phyloP scores from a whole-genome alignment of 2,797 vertebrate genomes.

The Brachyalestes nurse region DNA sequence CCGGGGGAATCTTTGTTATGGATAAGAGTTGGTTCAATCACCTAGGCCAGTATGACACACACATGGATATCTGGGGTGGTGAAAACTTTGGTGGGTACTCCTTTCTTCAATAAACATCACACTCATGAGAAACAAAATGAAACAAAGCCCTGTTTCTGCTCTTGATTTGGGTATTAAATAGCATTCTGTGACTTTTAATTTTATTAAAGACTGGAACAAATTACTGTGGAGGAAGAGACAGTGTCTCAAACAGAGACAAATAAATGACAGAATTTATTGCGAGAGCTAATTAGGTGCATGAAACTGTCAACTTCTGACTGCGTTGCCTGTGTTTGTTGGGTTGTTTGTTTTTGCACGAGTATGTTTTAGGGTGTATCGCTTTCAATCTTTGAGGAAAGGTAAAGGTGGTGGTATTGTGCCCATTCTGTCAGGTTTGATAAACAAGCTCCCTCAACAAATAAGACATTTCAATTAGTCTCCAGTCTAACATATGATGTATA shows the following conservation, averaged over 20 bases:
- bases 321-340: background rate
- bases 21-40: slow-evolving; percentile 98
- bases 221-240: background rate
- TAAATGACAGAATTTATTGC: background rate
- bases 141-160: background rate
- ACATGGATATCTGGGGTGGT: slow-evolving; percentile 99
- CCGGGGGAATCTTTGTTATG: slow-evolving; percentile 97
- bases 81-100: slow-evolving; percentile 91
- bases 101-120: background rate
- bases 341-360: background rate
- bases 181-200: background rate
- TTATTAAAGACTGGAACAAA: background rate
- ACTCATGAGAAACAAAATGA: background rate
- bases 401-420: slow-evolving; percentile 9
- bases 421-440: slow-evolving; percentile 40
- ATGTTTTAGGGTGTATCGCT: background rate
- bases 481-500: background rate
- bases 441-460: background rate
- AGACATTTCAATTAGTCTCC: background rate
- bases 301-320: background rate
- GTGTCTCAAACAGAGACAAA: background rate
- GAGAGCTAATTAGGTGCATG: background rate
- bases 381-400: background rate
- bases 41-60: slow-evolving; percentile 95
- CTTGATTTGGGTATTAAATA: background rate